Percentiles rank a stretch among this genome's conserved stretches.
Conservation (phyloP, 2,888 invertebrate genomes). For the Rotaria macrura region DNA sequence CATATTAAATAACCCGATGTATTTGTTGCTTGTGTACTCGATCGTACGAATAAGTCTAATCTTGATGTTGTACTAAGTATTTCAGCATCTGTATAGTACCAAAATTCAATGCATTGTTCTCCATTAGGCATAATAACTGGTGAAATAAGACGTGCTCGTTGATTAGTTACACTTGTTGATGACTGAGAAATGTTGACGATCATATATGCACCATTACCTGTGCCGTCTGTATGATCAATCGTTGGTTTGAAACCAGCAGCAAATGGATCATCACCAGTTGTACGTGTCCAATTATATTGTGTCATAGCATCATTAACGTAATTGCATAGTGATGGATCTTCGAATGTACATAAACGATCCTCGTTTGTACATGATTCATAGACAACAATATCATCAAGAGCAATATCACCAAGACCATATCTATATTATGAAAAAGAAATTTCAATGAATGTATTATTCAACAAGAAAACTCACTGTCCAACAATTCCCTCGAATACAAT, state of each 20-base stretch:
- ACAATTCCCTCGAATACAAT: conserved; percentile 30
- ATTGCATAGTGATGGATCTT: conserved; percentile 21
- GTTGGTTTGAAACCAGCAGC: not conserved
- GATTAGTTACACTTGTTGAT: not conserved
- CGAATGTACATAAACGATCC: conserved; percentile 29
- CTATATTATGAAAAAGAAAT: not conserved
- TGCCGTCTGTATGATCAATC: conserved; percentile 22
- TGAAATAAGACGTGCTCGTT: not conserved
- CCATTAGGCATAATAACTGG: conserved; percentile 10
- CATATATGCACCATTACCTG: conserved; percentile 5
- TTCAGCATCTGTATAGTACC: conserved; percentile 17
- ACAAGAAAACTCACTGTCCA: not conserved
- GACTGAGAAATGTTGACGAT: not conserved
- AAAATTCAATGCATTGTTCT: conserved; percentile 34
- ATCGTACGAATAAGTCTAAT: conserved; percentile 26
- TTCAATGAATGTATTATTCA: not conserved
- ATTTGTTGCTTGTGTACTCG: not conserved
- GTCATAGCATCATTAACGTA: not conserved
- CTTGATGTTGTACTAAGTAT: not conserved
- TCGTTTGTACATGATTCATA: conserved; percentile 24
- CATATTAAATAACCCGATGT: conserved; percentile 27
- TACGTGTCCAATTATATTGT: conserved; percentile 25
- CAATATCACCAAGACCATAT: conserved; percentile 6
- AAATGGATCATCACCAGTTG: not conserved
- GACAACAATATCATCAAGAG: conserved; percentile 26